phyloP scores from a whole-genome alignment of 2,888 invertebrate species.

The Drosophila anomalata region DNA sequence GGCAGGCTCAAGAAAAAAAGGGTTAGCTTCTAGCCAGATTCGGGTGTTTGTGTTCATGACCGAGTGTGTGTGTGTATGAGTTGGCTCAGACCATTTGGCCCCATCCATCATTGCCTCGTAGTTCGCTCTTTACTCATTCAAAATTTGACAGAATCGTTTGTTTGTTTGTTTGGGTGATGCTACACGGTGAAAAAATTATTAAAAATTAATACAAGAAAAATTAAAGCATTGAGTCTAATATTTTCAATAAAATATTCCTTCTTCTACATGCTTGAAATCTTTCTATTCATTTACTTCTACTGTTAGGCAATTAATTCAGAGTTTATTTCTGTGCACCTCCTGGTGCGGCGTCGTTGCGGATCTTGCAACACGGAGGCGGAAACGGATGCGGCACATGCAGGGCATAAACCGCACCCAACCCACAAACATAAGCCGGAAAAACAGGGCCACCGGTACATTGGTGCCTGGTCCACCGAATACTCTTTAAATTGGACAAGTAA shows the following conservation, averaged over 20 bases:
- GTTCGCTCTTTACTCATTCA: slow-evolving; percentile 77
- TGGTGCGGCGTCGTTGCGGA: slow-evolving; percentile 38
- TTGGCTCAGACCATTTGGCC: slow-evolving; percentile 54
- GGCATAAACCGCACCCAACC: slow-evolving; percentile 37
- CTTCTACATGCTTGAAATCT: no score
- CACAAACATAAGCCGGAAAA: slow-evolving; percentile 29
- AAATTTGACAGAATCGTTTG: slow-evolving; percentile 79
- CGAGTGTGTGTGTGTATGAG: slow-evolving; percentile 19
- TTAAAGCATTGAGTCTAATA: not conserved
- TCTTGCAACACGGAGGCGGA: slow-evolving; percentile 56
- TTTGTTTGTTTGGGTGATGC: slow-evolving; percentile 51
- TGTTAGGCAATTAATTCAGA: not conserved
- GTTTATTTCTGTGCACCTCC: slow-evolving; percentile 14
- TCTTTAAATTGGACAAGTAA: not conserved
- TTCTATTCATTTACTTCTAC: not conserved
- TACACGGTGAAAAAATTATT: not conserved
- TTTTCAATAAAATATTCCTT: no score
- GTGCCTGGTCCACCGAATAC: slow-evolving; percentile 1
- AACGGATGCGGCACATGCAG: slow-evolving; percentile 73
- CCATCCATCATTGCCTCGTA: slow-evolving; percentile 75
- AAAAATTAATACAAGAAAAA: not conserved
- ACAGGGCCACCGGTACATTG: not conserved
- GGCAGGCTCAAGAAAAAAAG: slow-evolving; percentile 34
- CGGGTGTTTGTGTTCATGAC: slow-evolving; percentile 17
- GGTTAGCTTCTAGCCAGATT: slow-evolving; percentile 36